phyloP scores from a whole-genome alignment of 2,797 vertebrate species.

The Capromys pilorides region DNA sequence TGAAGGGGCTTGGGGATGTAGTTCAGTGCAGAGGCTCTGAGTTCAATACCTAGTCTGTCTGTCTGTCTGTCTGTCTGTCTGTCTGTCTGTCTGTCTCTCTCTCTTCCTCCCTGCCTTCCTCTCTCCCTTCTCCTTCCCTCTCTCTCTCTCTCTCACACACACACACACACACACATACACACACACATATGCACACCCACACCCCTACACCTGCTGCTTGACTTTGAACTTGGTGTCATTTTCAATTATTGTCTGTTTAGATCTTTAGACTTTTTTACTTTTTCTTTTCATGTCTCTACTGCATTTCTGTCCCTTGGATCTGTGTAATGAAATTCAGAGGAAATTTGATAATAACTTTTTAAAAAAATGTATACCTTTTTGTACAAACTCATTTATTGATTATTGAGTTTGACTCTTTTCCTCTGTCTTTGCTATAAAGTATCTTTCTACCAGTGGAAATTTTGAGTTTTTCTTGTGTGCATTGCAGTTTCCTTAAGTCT shows the following conservation, averaged over 20 bases:
- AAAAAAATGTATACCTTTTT: neutral
- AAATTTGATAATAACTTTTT: conserved; percentile 59
- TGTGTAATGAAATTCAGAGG: conserved; percentile 61
- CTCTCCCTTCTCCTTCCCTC: no score
- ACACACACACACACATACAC: neutral
- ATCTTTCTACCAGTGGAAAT: neutral
- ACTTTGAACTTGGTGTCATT: conserved; percentile 71
- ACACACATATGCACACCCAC: neutral
- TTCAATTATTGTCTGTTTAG: conserved; percentile 60
- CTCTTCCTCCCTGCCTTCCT: no score
- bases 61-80: no score
- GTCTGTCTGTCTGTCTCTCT: no score
- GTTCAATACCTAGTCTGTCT: neutral
- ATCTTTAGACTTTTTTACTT: conserved; percentile 57
- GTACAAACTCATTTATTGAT: conserved; percentile 22
- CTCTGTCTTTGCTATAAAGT: conserved; percentile 11
- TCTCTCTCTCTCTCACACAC: neutral
- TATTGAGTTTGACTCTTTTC: conserved; percentile 50
- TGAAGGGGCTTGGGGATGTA: neutral
- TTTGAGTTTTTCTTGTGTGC: conserved; percentile 23
- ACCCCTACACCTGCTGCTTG: neutral
- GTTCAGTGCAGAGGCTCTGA: neutral
- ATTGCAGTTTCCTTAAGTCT: neutral
- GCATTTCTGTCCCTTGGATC: conserved; percentile 44
- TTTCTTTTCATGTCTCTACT: conserved; percentile 51